Evolutionary conservation across 2,888 invertebrate species (phyloP).

Genomic region (Andrena trimmerana): DNA sequence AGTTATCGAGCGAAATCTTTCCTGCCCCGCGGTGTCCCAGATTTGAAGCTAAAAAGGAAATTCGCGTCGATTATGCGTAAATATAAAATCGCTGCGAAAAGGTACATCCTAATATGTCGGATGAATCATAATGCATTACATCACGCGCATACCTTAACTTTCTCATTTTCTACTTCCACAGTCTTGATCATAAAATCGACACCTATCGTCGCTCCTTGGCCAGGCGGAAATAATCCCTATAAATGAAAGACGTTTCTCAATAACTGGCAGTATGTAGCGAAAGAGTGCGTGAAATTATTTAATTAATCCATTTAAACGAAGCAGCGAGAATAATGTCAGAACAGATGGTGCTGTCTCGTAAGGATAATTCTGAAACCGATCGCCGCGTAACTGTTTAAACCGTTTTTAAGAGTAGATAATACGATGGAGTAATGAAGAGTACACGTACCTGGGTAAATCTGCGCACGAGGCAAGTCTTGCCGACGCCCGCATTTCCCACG

Average conservation of each 20-base stretch:
- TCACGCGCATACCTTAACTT: slow-evolving; percentile 91
- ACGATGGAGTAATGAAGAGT: background rate
- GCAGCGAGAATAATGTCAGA: background rate
- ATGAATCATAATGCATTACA: slow-evolving; percentile 58
- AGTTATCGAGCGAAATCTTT: slow-evolving; percentile 98
- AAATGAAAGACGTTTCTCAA: slow-evolving; percentile 59
- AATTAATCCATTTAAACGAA: background rate
- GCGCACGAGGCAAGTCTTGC: slow-evolving; percentile 98
- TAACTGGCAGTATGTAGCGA: background rate
- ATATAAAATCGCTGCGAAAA: slow-evolving; percentile 22
- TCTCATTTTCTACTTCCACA: slow-evolving; percentile 97
- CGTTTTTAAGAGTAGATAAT: background rate
- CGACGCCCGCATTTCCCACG: slow-evolving; percentile 99
- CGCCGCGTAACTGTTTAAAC: background rate
- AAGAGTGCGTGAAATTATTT: background rate
- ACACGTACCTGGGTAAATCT: slow-evolving; percentile 95
- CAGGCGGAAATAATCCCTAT: slow-evolving; percentile 97
- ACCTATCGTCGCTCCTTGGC: slow-evolving; percentile 99
- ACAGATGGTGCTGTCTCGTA: slow-evolving; percentile 25
- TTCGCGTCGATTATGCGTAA: background rate
- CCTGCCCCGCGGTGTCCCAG: slow-evolving; percentile 99
- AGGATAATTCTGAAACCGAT: background rate
- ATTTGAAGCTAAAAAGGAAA: slow-evolving; percentile 93
- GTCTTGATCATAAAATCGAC: slow-evolving; percentile 99
- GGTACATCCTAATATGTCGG: slow-evolving; percentile 18